Evolutionary conservation across 2,797 vertebrate species (phyloP).

Genomic region (Yasuhikotakia modesta): DNA sequence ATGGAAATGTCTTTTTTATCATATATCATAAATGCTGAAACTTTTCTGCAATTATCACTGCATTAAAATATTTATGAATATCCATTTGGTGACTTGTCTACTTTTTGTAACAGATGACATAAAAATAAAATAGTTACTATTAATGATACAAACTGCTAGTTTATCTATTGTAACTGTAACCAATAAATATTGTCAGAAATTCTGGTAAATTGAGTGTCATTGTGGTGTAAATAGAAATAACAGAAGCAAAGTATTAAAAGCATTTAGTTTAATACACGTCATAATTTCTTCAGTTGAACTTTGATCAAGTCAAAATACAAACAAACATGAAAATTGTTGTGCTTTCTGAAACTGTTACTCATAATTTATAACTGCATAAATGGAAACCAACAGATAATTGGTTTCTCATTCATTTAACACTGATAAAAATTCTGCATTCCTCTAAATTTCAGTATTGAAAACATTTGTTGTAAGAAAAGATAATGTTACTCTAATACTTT

Average conservation of each 20-base stretch:
- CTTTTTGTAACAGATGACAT: background rate
- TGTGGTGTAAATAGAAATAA: no score
- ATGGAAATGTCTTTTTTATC: conserved; percentile 51
- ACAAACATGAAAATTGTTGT: background rate
- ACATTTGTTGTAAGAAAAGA: background rate
- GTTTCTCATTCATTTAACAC: background rate
- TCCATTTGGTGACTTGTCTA: background rate
- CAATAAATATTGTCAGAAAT: no score
- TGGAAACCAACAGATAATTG: background rate
- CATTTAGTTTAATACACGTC: background rate
- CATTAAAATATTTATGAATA: conserved; percentile 54
- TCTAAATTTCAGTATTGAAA: background rate
- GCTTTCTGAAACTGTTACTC: conserved; percentile 5
- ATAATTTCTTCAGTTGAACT: background rate
- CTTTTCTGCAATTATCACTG: conserved; percentile 46
- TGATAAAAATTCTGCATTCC: background rate
- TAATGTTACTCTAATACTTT: conserved; percentile 16
- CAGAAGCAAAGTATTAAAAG: background rate
- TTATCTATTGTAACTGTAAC: no score
- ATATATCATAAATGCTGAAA: conserved; percentile 41
- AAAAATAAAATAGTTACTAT: no score
- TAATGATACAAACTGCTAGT: no score
- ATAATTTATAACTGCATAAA: conserved; percentile 5
- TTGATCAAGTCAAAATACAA: background rate
- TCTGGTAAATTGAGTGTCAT: no score